A percentile compares a stretch with the other conserved stretches of the same genome.
phyloP scores from a whole-genome alignment of 2,797 vertebrate genomes.

The Lacerta bilineata region DNA sequence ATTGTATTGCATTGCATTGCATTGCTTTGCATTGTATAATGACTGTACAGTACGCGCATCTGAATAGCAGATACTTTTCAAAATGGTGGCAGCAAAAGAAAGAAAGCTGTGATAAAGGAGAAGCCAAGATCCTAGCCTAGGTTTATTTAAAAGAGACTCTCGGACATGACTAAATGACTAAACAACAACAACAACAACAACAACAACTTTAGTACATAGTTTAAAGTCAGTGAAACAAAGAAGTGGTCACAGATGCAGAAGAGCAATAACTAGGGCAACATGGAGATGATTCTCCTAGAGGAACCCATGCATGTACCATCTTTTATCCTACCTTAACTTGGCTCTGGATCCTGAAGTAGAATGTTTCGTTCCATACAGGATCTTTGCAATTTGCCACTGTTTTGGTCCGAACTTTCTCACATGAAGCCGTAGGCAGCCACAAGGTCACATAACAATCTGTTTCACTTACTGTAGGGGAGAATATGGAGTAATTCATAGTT shows the following conservation, averaged over 20 bases:
- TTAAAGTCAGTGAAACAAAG: neutral
- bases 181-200: too few species aligned
- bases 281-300: neutral
- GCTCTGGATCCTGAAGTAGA: constrained; percentile 82
- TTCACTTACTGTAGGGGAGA: constrained; percentile 75
- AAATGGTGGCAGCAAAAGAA: neutral
- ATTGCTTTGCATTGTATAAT: too few species aligned
- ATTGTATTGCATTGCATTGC: too few species aligned
- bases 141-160: neutral
- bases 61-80: neutral
- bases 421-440: constrained; percentile 84
- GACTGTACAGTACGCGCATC: neutral
- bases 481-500: neutral
- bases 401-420: constrained; percentile 78
- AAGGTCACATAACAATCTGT: constrained; percentile 86
- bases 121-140: neutral
- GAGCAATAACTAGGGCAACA: neutral
- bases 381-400: constrained; percentile 79
- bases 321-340: constrained; percentile 81
- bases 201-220: neutral
- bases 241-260: neutral
- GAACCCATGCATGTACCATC: accelerated
- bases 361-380: constrained; percentile 87
- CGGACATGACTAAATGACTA: too few species aligned
- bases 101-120: neutral